phyloP scores from a whole-genome alignment of 2,797 vertebrate species.

The Siniperca undulata region DNA sequence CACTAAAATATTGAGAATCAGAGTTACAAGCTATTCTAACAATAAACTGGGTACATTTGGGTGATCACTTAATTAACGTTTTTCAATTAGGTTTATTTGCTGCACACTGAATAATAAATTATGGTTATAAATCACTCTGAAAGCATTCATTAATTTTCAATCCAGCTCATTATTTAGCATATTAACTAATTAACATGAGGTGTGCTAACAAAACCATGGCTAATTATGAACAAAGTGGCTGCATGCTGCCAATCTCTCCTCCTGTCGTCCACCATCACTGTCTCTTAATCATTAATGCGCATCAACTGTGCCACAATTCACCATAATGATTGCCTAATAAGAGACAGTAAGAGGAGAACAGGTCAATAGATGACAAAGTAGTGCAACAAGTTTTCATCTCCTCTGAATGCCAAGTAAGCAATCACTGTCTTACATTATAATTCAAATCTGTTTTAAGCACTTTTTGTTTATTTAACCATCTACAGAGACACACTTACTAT shows the following conservation, averaged over 20 bases:
- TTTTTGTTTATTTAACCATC: background rate
- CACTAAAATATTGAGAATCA: conserved; percentile 25
- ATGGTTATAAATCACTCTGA: conserved; percentile 54
- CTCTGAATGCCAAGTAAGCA: conserved; percentile 46
- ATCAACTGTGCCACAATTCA: conserved; percentile 44
- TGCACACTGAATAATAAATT: conserved; percentile 53
- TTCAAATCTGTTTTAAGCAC: background rate
- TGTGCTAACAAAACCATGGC: conserved; percentile 49
- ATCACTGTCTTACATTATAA: background rate
- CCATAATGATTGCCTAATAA: conserved; percentile 58
- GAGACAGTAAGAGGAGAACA: conserved; percentile 46
- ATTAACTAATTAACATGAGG: conserved; percentile 63
- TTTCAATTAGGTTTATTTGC: conserved; percentile 53
- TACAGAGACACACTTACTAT: background rate
- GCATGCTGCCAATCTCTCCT: conserved; percentile 39
- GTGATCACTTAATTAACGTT: conserved; percentile 31
- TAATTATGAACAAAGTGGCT: conserved; percentile 58
- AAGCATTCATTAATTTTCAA: conserved; percentile 56
- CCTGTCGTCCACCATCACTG: conserved; percentile 18
- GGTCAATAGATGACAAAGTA: conserved; percentile 49
- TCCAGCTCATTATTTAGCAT: conserved; percentile 66
- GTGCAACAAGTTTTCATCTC: conserved; percentile 35
- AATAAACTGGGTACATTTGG: conserved; percentile 18
- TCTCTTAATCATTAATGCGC: conserved; percentile 54
- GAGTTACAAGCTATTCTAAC: conserved; percentile 19